Evolutionary conservation across 1,140 invertebrate genomes (phyloP).

Genomic region (Neodiprion lecontei): DNA sequence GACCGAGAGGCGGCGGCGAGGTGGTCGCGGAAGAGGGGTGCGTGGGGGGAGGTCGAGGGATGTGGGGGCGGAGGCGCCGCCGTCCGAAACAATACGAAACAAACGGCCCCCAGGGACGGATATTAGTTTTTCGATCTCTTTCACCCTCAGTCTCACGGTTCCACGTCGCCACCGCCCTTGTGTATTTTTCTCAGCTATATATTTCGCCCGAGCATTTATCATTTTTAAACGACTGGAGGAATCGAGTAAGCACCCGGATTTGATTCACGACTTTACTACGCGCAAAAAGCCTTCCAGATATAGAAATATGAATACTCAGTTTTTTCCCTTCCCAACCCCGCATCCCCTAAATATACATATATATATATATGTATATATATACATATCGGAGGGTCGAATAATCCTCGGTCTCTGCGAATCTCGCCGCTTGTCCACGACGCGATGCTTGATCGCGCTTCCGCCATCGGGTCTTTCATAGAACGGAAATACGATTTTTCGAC

Average conservation of each 20-base stretch:
- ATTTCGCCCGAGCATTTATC: conserved; percentile 54
- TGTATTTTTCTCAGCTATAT: conserved; percentile 59
- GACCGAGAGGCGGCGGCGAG: neutral
- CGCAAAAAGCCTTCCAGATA: neutral
- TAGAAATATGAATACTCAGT: neutral
- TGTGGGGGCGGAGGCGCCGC: conserved; percentile 19
- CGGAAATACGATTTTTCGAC: neutral
- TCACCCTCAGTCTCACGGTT: conserved; percentile 23
- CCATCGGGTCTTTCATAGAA: neutral
- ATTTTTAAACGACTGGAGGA: conserved; percentile 53
- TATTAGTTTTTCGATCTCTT: conserved; percentile 60
- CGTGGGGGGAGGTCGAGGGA: neutral
- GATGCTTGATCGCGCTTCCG: neutral
- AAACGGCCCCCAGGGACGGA: conserved; percentile 55
- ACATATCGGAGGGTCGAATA: neutral
- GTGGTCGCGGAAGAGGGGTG: neutral
- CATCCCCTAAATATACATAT: neutral
- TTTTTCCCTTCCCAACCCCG: neutral
- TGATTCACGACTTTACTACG: neutral
- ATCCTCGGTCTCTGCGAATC: neutral
- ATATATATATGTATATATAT: too few species aligned
- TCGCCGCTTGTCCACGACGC: neutral
- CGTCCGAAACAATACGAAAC: conserved; percentile 59
- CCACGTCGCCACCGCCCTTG: conserved; percentile 26
- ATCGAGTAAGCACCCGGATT: conserved; percentile 1